Base-by-base conservation (phyloP, 2,113 vertebrate genomes). In the Uria aalge region DNA sequence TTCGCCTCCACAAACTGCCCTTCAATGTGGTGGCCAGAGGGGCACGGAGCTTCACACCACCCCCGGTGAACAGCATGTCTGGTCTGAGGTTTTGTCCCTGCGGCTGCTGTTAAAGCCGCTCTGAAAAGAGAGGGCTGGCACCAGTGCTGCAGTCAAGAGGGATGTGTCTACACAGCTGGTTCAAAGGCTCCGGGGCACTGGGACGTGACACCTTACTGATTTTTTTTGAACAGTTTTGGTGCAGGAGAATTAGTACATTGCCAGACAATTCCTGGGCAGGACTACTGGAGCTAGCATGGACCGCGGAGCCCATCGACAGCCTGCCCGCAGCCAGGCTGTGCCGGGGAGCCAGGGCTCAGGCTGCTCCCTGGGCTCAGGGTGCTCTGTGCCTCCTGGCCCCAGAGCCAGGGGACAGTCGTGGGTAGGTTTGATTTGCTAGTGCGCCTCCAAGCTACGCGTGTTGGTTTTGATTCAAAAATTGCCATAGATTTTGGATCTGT, bases 261-360 rank as follows among this genome's bases (percentile, higher is more conserved):
- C 29, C n/a, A 59, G 34, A 48, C 12, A 59, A 5, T 19, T 57
- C 43, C 64, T 77, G 32, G 52, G 7, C 48, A 45, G 0, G 2
- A 45, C 17, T 12, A 1, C 13, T 21, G 43, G 40, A 62, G 15
- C 41, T 59, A 56, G 8, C 2, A 0, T 23, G 36, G 40, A 55
- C 24, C 36, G 62, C 38, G 32, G 36, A 72, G 27, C n/a, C 27
- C 40, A 18, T 13, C 8, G 4, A 32, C 69, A 60, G 30, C 50
- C 45, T 72, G n/a, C 30, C 57, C 1, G 0, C 47, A 48, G 59
- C 57, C 36, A 32, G 53, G 47, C 34, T 55, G 11, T 0, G 1
- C 0, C 0, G 12, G 11, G 24, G 5, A 76, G 40, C 27, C 1
- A 2, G 19, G 27, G 59, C 38, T 69, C 55, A 24, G 29, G 5